Evolutionary conservation across 2,888 invertebrate species (phyloP), one percentile per base, ranked within the genome.

Genomic region (Aphodius sticticus): DNA sequence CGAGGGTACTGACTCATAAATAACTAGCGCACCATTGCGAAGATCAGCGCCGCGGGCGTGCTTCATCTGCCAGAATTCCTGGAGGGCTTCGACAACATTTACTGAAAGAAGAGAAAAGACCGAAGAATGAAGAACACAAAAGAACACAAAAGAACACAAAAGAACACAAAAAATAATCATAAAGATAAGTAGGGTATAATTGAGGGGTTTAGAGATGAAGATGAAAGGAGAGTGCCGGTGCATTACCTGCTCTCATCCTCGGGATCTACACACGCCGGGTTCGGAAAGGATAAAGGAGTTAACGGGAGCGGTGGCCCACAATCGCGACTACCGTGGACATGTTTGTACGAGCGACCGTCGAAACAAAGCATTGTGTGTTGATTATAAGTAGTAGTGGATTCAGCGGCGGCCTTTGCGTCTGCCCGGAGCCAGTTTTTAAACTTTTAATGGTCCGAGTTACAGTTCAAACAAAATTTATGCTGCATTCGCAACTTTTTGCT

Each of bases 61-160:
- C 90, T 98, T 98, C 96, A 97, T 96, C 91, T 97, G 97, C 98
- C 98, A 98, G 90, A 98, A 98, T 91, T 98, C 97, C 89, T 98
- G 97, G 80, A 98, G 91, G 7, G 97, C 97, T 90, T 98, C 97
- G 80, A 98, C 97, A 82, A 98, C 97, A 91, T 98, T 97, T 84
- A 98, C 97, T 95, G 92, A 72, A 91, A 90, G 81, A 83, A 71
- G 69, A 77, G 37, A 78, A 70, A 74, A 78, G 70, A 79, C 2
- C 14, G 37, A 53, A 5, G 35, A n/a, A 74, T 26, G 26, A 36
- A 74, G 74, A 37, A 74, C n/a, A 36, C n/a, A 26, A 9, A 26
- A 70, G 15, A 15, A 26, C 12, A 15, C 16, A 26, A 26, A 72
- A n/a, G 26, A 72, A 16, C 16, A 36, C 2, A 26, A 14, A 36